A percentile compares a stretch with the other conserved stretches of the same genome.
Conservation (phyloP, 1,140 invertebrate species). For the Pissodes strobi region DNA sequence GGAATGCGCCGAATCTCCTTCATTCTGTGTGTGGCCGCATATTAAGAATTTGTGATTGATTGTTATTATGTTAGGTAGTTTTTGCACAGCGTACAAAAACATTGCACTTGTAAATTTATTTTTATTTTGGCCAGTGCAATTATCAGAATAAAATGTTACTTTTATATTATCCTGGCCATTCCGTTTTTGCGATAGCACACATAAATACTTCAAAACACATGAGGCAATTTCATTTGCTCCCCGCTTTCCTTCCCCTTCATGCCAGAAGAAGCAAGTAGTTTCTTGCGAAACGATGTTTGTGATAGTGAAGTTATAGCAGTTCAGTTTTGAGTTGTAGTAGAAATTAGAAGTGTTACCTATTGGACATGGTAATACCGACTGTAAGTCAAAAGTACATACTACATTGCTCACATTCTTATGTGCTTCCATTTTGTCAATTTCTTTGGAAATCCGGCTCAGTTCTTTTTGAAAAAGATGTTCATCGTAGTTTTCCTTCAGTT, state of each 20-base stretch:
- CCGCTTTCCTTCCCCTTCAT: slow-evolving; percentile 55
- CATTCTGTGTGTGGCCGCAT: no score
- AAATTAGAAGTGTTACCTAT: slow-evolving; percentile 44
- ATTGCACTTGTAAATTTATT: no score
- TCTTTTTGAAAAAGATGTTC: slow-evolving; percentile 45
- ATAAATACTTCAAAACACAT: no score
- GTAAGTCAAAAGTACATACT: slow-evolving; percentile 35
- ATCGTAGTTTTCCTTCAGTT: slow-evolving; percentile 43
- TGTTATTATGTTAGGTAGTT: no score
- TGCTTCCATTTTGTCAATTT: slow-evolving; percentile 42
- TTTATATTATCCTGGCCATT: no score
- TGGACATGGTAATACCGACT: slow-evolving; percentile 47
- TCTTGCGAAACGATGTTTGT: slow-evolving; percentile 44
- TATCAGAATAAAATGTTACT: no score
- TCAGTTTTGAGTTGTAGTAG: slow-evolving; percentile 49
- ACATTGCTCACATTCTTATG: not conserved
- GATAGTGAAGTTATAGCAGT: slow-evolving; percentile 50
- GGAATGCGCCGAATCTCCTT: no score
- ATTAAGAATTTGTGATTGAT: no score
- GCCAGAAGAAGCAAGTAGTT: slow-evolving; percentile 55
- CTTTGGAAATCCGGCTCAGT: slow-evolving; percentile 43
- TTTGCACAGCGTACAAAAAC: no score
- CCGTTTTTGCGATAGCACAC: no score
- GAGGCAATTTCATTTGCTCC: slow-evolving; percentile 57
- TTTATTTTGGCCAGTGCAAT: no score